Conservation (phyloP, 2,113 vertebrate genomes). For the Suncus etruscus region DNA sequence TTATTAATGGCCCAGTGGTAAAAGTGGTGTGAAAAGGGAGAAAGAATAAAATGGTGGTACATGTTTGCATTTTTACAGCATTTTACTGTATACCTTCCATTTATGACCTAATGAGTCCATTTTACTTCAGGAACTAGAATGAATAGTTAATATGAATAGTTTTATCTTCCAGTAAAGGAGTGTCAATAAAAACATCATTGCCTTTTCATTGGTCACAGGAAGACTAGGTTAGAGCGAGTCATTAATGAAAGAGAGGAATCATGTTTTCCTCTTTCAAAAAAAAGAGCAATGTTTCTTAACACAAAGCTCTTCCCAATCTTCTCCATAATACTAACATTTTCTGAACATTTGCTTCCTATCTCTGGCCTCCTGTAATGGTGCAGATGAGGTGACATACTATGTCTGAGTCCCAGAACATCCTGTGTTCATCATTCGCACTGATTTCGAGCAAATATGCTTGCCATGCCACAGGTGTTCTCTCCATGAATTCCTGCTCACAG, state of each 20-base stretch:
- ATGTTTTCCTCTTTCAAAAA: neutral
- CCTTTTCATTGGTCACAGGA: neutral
- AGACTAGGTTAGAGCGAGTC: neutral
- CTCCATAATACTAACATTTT: neutral
- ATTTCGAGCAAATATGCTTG: slow-evolving; percentile 52
- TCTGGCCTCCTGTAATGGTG: neutral
- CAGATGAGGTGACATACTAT: neutral
- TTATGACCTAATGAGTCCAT: neutral
- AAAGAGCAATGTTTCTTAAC: neutral
- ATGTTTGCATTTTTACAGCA: neutral
- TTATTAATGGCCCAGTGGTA: neutral
- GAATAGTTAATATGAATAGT: neutral
- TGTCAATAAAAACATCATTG: neutral
- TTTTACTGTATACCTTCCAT: neutral
- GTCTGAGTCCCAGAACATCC: slow-evolving; percentile 39
- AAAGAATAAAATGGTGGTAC: neutral
- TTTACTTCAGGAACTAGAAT: neutral
- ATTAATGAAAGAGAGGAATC: neutral
- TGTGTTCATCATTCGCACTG: neutral
- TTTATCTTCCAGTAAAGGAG: neutral
- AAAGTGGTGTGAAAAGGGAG: rapidly evolving
- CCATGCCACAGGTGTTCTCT: slow-evolving; percentile 55
- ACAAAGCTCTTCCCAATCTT: neutral
- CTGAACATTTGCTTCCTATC: slow-evolving; percentile 44
- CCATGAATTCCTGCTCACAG: neutral